phyloP scores from a whole-genome alignment of 2,797 vertebrate genomes.

The Peromyscus attwateri region DNA sequence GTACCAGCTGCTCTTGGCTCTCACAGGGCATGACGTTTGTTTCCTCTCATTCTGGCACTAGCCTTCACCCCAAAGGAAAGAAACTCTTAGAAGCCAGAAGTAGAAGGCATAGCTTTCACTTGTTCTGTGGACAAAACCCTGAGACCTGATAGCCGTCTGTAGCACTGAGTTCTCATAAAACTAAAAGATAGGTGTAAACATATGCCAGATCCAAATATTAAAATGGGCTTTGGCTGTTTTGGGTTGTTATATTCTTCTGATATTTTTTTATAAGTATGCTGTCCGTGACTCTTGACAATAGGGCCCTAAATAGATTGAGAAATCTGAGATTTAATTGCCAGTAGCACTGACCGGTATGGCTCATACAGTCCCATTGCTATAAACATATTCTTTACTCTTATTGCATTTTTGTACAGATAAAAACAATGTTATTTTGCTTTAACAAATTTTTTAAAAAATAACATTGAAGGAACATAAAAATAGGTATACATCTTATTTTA shows the following conservation, averaged over 20 bases:
- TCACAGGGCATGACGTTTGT: constrained; percentile 86
- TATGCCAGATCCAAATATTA: constrained; percentile 70
- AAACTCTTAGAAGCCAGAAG: constrained; percentile 81
- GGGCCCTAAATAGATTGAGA: constrained; percentile 67
- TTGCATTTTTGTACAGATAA: constrained; percentile 58
- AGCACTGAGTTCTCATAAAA: constrained; percentile 80
- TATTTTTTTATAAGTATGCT: constrained; percentile 53
- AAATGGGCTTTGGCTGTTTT: constrained; percentile 64
- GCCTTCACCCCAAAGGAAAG: constrained; percentile 84
- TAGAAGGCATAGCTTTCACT: constrained; percentile 78
- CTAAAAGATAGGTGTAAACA: constrained; percentile 77
- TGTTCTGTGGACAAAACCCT: constrained; percentile 75
- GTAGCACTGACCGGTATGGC: constrained; percentile 64
- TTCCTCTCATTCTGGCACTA: constrained; percentile 87
- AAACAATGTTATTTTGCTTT: constrained; percentile 63
- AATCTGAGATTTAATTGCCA: constrained; percentile 72
- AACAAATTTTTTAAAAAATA: constrained; percentile 64
- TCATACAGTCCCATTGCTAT: constrained; percentile 48
- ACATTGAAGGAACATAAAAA: constrained; percentile 68
- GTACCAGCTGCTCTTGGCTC: constrained; percentile 88
- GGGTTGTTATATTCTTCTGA: constrained; percentile 44
- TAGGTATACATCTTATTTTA: constrained; percentile 66
- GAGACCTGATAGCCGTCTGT: constrained; percentile 78
- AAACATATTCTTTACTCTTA: constrained; percentile 33
- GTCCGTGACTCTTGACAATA: constrained; percentile 62